These are phyloP conservation scores for Hirtodrosophila histrioides DNA, from an alignment of 2,888 invertebrate genomes.

Conservation along the genomic window DNA sequence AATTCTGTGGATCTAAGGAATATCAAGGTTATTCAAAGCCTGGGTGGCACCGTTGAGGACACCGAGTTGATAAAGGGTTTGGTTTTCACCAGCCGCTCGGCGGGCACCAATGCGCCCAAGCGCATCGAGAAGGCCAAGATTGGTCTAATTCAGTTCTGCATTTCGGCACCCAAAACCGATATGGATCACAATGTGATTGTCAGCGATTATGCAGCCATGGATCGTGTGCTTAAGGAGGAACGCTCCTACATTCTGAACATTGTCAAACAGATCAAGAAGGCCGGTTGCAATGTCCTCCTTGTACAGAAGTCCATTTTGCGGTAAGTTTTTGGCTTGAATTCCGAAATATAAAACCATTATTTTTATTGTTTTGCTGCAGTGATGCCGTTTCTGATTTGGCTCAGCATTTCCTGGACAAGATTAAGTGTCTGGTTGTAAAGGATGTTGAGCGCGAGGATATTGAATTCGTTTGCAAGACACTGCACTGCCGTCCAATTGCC, in stretches of 20 bases:
- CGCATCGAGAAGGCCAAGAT: conserved; percentile 99
- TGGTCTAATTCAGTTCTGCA: conserved; percentile 99
- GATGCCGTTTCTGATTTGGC: conserved; percentile 99
- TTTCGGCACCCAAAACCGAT: conserved; percentile 99
- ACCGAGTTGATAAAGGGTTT: conserved; percentile 98
- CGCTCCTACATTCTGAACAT: conserved; percentile 98
- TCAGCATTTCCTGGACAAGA: conserved; percentile 98
- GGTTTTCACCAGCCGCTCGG: conserved; percentile 94
- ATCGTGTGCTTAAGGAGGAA: conserved; percentile 98
- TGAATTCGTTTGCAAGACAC: conserved; percentile 97
- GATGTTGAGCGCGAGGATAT: conserved; percentile 99
- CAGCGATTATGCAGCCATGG: conserved; percentile 99
- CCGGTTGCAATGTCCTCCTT: conserved; percentile 98
- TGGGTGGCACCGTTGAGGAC: conserved; percentile 99
- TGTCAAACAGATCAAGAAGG: conserved; percentile 99
- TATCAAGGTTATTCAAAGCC: conserved; percentile 97
- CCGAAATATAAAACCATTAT: not conserved
- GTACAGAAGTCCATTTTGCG: conserved; percentile 92
- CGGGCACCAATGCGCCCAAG: conserved; percentile 95
- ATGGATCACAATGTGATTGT: conserved; percentile 98
- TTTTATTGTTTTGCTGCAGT: conserved; percentile 84
- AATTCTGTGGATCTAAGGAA: conserved; percentile 95
- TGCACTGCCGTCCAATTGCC: conserved; percentile 97
- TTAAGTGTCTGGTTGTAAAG: conserved; percentile 99
- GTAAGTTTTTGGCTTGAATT: conserved; percentile 83